Evolutionary conservation across 2,113 vertebrate genomes (phyloP).

Genomic region (Actinemys pallida): DNA sequence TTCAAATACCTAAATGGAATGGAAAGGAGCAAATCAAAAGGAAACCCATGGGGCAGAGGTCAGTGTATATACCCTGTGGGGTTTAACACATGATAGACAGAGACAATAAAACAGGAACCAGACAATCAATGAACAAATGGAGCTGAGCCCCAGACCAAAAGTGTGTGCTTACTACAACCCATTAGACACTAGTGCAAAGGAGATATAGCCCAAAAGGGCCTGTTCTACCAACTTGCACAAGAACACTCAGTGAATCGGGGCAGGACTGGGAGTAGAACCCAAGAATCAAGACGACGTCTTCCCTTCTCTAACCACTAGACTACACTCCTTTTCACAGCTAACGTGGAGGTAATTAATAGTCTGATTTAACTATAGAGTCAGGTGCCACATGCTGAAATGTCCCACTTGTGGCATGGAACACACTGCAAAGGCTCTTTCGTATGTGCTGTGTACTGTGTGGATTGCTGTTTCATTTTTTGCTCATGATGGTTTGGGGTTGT

Average conservation of each 20-base stretch:
- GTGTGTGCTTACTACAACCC: not conserved
- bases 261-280: not conserved
- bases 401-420: fast-evolving
- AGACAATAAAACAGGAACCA: not conserved
- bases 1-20: not conserved
- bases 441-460: not conserved
- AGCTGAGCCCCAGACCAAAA: not conserved
- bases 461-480: not conserved
- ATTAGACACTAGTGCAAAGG: not conserved
- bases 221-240: not conserved
- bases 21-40: not conserved
- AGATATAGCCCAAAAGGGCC: not conserved
- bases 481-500: constrained; percentile 32
- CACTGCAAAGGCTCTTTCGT: not conserved
- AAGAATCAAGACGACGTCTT: not conserved
- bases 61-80: not conserved
- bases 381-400: not conserved
- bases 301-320: not conserved
- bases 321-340: not conserved
- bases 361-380: not conserved
- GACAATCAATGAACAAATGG: not conserved
- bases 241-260: not conserved
- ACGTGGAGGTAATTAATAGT: not conserved
- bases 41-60: not conserved
- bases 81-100: not conserved